Evolutionary conservation across 2,113 vertebrate genomes (phyloP).

Genomic region (Thalassarche chlororhynchos): DNA sequence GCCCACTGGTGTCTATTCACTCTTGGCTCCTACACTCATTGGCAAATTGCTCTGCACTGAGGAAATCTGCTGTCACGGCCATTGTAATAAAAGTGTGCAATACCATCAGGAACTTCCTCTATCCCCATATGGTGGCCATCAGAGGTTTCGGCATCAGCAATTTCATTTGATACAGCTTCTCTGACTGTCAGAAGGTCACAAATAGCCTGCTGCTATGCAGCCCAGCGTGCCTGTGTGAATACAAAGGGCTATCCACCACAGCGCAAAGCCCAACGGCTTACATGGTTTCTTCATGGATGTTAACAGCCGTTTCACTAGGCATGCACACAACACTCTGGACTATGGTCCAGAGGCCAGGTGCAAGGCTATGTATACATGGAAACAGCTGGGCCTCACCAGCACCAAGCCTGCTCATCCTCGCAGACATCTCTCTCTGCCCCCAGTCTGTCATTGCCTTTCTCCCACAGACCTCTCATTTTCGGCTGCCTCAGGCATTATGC

Average conservation of each 20-base stretch:
- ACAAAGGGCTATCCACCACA: neutral
- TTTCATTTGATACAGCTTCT: conserved; percentile 16
- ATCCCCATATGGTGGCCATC: conserved; percentile 52
- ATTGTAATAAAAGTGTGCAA: conserved; percentile 19
- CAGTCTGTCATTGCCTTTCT: neutral
- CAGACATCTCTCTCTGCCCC: neutral
- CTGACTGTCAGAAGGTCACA: neutral
- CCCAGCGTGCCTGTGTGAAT: neutral
- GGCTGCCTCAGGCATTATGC: neutral
- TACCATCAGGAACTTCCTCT: conserved; percentile 52
- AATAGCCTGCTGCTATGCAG: neutral
- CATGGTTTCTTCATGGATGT: neutral
- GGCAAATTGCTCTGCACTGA: neutral
- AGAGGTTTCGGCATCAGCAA: conserved; percentile 5
- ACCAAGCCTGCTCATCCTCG: neutral
- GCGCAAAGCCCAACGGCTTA: neutral
- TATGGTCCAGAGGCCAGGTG: neutral
- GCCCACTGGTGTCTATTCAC: neutral
- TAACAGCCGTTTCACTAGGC: neutral
- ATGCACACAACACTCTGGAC: neutral
- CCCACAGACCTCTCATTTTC: neutral
- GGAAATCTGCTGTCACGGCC: conserved; percentile 28
- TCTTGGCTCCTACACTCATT: neutral
- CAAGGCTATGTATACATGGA: neutral
- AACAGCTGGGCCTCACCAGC: neutral